Base-by-base conservation (phyloP, 2,888 invertebrate species). In the Philonicus albiceps region DNA sequence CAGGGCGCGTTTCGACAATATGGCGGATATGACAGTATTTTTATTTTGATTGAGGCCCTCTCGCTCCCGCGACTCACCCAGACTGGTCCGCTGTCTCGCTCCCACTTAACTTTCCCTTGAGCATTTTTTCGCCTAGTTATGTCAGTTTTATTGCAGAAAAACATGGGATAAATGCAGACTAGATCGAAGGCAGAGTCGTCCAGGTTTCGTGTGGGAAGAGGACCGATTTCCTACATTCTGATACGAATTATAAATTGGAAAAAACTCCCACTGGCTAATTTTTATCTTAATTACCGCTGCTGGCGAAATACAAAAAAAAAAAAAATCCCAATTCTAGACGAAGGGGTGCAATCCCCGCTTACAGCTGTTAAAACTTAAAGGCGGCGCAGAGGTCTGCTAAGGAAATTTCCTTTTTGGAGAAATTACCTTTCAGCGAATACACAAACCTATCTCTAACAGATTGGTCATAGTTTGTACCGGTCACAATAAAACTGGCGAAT, bases 1-100 rank as follows among this genome's bases (percentile, higher is more conserved):
- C 87, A 88, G 88, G 88, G 88, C 88, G 88, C 88, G 88, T 88
- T 88, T 87, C 73, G 76, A 88, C 88, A 88, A 88, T 87, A 88
- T 88, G 88, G 88, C 88, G 86, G 88, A 87, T 22, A 13, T 74
- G 85, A 85, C 85, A 85, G 72, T 85, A 83, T 83, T 83, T 64
- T 83, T 83, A 83, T 83, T 83, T 83, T 83, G 83, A 22, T 74
- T 37, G 19, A 64, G 22, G 3, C 64, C 22, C 64, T 64, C 64
- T 11, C 64, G 64, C 22, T 64, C 64, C 27, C 19, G 22, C 64
- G 11, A 3, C 22, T 3, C 2, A 19, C 64, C 11, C 8, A 8
- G 0, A 22, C 19, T 64, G 7, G 27, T 22, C 22, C 0, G 13
- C 64, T 64, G 11, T 19, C 64, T 11, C 64, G 19, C 27, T 64